Conservation (phyloP, 2,797 vertebrate species). For the Argyrosomus regius region DNA sequence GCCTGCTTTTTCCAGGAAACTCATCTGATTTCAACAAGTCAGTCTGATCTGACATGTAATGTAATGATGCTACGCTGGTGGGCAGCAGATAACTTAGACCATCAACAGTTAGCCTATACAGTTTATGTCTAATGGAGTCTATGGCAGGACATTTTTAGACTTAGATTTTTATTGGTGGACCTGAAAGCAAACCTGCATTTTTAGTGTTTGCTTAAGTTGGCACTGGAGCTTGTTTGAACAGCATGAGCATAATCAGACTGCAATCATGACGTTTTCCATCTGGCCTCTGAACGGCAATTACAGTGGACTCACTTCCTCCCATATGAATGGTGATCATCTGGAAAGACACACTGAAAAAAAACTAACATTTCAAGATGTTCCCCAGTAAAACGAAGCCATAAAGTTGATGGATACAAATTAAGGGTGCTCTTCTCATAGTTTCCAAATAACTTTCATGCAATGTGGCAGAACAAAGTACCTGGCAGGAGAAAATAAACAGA, state of each 20-base stretch:
- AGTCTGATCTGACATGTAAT: background rate
- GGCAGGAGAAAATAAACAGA: background rate
- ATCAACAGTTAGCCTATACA: too few relatives aligned
- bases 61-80: background rate
- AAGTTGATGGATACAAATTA: background rate
- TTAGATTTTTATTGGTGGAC: background rate
- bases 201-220: background rate
- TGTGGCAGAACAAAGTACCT: background rate
- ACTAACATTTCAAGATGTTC: conserved; percentile 11
- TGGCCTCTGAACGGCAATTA: background rate
- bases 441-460: background rate
- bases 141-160: too few relatives aligned
- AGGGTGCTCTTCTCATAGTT: background rate
- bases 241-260: background rate
- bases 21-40: background rate
- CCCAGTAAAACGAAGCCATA: background rate
- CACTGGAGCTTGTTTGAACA: background rate
- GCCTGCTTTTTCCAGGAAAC: conserved; percentile 9
- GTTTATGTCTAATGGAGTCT: background rate
- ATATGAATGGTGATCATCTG: background rate
- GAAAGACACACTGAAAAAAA: background rate
- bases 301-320: background rate
- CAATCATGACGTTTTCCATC: conserved; percentile 8
- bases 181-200: background rate
- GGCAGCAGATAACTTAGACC: background rate